Evolutionary conservation across 2,113 vertebrate genomes (phyloP).

Genomic region (Arizona elegans): DNA sequence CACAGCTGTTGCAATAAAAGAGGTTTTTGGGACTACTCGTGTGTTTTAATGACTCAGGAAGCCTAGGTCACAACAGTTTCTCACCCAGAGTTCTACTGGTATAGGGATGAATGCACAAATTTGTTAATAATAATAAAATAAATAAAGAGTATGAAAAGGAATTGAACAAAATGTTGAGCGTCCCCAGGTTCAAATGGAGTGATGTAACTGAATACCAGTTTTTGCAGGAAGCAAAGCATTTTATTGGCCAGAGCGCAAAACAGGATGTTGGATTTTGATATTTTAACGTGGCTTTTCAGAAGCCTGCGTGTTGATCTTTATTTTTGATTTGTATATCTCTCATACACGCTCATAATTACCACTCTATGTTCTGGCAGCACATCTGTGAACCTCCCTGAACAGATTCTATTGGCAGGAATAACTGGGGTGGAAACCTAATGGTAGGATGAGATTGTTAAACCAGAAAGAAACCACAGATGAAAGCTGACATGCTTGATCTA

Average conservation of each 20-base stretch:
- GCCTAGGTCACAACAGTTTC: too few species aligned
- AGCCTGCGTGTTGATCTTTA: background rate
- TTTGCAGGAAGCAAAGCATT: background rate
- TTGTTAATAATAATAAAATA: background rate
- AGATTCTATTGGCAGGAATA: background rate
- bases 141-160: background rate
- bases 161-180: background rate
- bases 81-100: background rate
- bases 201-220: background rate
- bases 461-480: background rate
- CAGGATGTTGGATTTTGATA: background rate
- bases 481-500: background rate
- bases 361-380: background rate
- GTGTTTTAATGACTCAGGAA: too few species aligned
- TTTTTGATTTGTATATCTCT: background rate
- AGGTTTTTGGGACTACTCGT: too few species aligned
- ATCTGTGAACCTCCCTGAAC: background rate
- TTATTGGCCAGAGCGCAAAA: background rate
- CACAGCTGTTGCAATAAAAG: too few species aligned
- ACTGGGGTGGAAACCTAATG: background rate
- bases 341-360: background rate
- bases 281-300: background rate
- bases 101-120: background rate
- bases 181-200: background rate
- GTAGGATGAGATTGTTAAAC: conserved; percentile 15